These are phyloP conservation scores for Distichodus sexfasciatus DNA, from an alignment of 2,797 vertebrate species.

Conservation along the genomic window DNA sequence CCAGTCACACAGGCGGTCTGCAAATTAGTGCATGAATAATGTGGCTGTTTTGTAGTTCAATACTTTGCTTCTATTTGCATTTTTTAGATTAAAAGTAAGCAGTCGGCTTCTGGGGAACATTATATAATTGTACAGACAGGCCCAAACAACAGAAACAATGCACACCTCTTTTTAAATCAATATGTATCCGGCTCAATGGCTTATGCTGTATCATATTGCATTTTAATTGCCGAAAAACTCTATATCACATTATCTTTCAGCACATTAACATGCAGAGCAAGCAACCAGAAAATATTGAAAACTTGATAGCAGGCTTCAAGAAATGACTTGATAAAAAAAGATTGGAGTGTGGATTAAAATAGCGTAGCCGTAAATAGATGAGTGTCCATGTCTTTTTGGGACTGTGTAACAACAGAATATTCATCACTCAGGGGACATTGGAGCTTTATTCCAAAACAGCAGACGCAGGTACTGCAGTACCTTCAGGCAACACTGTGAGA, in stretches of 20 bases:
- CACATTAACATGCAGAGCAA: not conserved
- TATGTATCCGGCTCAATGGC: no score
- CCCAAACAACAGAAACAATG: no score
- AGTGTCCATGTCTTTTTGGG: not conserved
- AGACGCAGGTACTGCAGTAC: not conserved
- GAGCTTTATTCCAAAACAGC: not conserved
- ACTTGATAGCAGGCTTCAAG: not conserved
- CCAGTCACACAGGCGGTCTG: no score
- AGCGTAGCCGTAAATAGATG: not conserved
- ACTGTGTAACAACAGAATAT: not conserved
- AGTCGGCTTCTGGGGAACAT: no score
- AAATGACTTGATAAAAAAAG: constrained; percentile 3
- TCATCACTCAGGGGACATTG: not conserved
- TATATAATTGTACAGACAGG: no score
- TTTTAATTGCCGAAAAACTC: not conserved
- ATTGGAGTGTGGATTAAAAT: not conserved
- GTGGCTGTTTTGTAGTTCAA: no score
- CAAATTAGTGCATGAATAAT: no score
- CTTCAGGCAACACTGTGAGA: not conserved
- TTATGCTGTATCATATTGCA: no score
- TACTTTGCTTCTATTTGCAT: no score
- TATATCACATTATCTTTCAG: not conserved
- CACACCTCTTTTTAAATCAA: no score
- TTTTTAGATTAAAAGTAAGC: no score
- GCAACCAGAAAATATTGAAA: not conserved